Conservation (phyloP, 2,797 vertebrate genomes). For the Falco biarmicus region DNA sequence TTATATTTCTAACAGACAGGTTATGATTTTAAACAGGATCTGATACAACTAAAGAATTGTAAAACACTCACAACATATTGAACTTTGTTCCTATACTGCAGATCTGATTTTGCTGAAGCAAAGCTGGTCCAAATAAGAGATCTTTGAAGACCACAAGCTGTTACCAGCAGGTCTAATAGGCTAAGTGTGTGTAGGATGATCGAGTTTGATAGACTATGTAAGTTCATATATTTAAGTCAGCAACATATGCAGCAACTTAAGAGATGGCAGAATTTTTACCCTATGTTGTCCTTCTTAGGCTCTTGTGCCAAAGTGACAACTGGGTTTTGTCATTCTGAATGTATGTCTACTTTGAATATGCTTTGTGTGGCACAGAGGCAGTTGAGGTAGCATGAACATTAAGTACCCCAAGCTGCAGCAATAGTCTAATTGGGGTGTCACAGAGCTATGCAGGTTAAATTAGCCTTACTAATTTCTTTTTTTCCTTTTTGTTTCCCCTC, state of each 20-base stretch:
- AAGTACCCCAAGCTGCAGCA: background rate
- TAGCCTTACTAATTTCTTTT: background rate
- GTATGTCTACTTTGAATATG: background rate
- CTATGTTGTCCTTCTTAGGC: background rate
- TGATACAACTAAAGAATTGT: background rate
- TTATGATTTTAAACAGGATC: background rate
- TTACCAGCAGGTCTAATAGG: background rate
- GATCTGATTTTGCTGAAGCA: background rate
- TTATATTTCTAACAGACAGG: background rate
- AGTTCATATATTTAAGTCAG: background rate
- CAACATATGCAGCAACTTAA: background rate
- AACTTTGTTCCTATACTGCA: background rate
- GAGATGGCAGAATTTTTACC: background rate
- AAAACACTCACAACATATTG: background rate
- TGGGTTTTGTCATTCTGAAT: background rate
- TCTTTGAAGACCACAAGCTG: background rate
- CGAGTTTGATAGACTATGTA: background rate
- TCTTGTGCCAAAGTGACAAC: background rate
- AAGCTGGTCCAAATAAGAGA: background rate
- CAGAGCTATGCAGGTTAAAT: background rate
- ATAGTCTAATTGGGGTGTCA: background rate
- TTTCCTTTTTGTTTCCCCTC: fast-evolving
- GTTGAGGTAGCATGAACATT: background rate
- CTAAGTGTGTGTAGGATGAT: background rate
- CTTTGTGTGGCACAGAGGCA: background rate